Percentiles rank a stretch among this genome's conserved stretches.
Conservation (phyloP, 2,113 vertebrate species). For the Oncorhynchus tshawytscha region DNA sequence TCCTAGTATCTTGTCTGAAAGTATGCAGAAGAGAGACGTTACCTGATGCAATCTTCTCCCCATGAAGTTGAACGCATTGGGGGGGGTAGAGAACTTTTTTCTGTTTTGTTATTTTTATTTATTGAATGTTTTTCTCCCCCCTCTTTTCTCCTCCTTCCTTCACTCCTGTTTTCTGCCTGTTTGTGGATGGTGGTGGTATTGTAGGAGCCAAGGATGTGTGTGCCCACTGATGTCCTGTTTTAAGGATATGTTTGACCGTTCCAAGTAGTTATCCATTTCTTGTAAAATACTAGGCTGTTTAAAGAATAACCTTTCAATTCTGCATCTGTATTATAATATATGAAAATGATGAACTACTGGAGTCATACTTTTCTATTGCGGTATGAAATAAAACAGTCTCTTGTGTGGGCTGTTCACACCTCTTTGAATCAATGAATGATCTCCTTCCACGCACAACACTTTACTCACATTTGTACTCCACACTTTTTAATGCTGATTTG, state of each 20-base stretch:
- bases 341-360: conserved; percentile 69
- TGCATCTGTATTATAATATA: conserved; percentile 85
- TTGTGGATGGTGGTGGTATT: conserved; percentile 59
- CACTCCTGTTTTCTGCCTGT: conserved; percentile 61
- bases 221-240: conserved; percentile 79
- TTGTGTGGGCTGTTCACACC: conserved; percentile 67
- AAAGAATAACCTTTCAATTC: conserved; percentile 82
- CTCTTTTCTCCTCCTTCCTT: background rate
- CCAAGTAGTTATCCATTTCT: conserved; percentile 80
- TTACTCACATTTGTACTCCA: too few relatives aligned
- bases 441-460: too few relatives aligned
- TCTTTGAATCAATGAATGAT: conserved; percentile 38
- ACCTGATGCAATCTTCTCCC: conserved; percentile 21
- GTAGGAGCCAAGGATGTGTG: conserved; percentile 68
- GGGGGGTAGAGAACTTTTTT: conserved; percentile 31
- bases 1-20: conserved; percentile 5
- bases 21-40: too few relatives aligned
- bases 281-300: conserved; percentile 84
- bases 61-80: conserved; percentile 25
- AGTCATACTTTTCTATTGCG: conserved; percentile 77
- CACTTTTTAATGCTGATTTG: too few relatives aligned
- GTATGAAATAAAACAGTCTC: conserved; percentile 71
- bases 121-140: conserved; percentile 58
- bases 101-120: conserved; percentile 67
- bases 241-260: conserved; percentile 77